These are phyloP conservation scores for Aegithalos caudatus DNA, from an alignment of 2,113 vertebrate genomes.

Conservation along the genomic window DNA sequence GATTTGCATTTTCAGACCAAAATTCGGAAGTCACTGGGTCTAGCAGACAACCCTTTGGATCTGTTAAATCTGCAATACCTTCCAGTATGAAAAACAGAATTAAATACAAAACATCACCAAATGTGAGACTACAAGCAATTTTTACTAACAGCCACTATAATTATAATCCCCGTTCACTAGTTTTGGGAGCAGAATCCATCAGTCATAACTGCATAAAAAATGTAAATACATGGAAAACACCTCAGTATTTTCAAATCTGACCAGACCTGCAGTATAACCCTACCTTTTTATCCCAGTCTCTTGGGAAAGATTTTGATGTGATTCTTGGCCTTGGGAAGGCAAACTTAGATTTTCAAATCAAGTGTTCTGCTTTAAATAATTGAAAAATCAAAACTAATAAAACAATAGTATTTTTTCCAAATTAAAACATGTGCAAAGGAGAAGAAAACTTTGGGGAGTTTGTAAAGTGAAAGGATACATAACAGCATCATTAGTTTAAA, in stretches of 20 bases:
- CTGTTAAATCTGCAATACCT: background rate
- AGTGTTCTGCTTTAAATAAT: background rate
- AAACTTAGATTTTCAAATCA: background rate
- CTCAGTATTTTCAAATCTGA: background rate
- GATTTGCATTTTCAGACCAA: background rate
- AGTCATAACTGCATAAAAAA: background rate
- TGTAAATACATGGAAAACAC: background rate
- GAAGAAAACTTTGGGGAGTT: background rate
- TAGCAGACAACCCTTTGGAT: background rate
- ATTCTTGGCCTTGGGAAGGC: background rate
- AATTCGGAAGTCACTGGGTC: background rate
- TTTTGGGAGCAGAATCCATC: background rate
- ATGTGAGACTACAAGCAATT: background rate
- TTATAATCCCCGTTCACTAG: background rate
- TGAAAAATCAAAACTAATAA: background rate
- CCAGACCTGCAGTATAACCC: background rate
- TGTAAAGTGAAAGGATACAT: background rate
- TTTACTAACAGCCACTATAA: background rate
- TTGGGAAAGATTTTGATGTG: background rate
- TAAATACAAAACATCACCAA: background rate
- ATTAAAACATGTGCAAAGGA: background rate
- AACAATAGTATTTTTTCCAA: background rate
- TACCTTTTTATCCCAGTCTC: background rate
- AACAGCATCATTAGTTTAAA: background rate
- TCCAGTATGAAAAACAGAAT: background rate